phyloP scores from a whole-genome alignment of 2,797 vertebrate genomes.

The Botia almorhae region DNA sequence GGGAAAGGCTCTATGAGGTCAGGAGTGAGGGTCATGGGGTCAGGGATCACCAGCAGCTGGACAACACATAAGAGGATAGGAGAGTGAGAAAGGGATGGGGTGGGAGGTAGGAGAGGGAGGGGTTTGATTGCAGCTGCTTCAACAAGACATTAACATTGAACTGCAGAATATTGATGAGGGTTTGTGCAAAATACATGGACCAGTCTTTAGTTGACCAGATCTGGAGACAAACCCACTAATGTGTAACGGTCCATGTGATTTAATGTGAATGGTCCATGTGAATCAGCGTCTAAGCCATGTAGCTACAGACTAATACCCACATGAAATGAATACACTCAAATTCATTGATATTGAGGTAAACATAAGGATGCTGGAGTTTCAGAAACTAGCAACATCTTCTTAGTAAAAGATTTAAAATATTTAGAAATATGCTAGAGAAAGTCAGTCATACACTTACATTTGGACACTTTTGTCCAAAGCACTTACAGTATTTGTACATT shows the following conservation, averaged over 20 bases:
- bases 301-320: neutral
- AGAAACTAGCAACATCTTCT: too few species aligned
- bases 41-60: conserved; percentile 81
- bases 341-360: neutral
- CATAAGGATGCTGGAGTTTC: neutral
- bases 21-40: conserved; percentile 80
- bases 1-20: conserved; percentile 80
- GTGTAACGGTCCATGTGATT: conserved; percentile 76
- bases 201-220: conserved; percentile 63
- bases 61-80: conserved; percentile 80
- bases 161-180: conserved; percentile 65
- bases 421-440: neutral
- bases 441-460: neutral
- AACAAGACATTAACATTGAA: conserved; percentile 81
- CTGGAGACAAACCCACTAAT: conserved; percentile 63
- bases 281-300: conserved; percentile 18
- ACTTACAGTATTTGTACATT: neutral
- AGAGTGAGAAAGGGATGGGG: conserved; percentile 77
- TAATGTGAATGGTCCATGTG: conserved; percentile 74
- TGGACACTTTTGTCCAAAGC: neutral
- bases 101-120: conserved; percentile 45
- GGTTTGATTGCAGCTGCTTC: conserved; percentile 59
- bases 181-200: conserved; percentile 60
- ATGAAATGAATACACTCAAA: neutral
- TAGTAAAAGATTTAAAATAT: too few species aligned